Conservation (phyloP, 2,113 vertebrate species). For the Notarius lentiginosus region DNA sequence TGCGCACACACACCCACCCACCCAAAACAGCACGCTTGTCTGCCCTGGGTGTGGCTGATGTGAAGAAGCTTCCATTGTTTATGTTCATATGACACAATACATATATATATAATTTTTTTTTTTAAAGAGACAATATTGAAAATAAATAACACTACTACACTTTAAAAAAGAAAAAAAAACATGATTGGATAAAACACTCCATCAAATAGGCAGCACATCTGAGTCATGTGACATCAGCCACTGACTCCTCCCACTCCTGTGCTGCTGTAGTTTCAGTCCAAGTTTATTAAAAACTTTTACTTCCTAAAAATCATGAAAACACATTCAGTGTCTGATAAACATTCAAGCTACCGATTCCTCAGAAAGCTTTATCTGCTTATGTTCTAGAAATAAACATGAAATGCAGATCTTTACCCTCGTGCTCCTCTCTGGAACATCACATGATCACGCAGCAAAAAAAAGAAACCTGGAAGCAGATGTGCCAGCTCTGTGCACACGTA, state of each 20-base stretch:
- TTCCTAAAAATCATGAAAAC: neutral
- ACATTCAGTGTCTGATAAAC: neutral
- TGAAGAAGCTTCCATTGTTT: neutral
- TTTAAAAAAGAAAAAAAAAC: neutral
- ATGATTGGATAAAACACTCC: neutral
- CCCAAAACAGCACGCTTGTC: too few species aligned
- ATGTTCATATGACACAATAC: too few species aligned
- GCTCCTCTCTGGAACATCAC: neutral
- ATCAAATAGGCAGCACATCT: neutral
- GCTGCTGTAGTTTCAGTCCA: neutral
- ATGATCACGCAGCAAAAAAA: neutral
- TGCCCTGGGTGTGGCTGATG: neutral
- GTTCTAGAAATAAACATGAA: neutral
- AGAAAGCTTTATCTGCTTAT: neutral
- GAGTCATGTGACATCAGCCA: neutral
- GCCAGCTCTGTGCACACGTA: too few species aligned
- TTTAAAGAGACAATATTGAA: neutral
- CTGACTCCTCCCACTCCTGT: conserved; percentile 6
- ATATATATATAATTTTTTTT: too few species aligned
- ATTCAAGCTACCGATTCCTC: neutral
- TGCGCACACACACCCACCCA: neutral
- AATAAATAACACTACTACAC: too few species aligned
- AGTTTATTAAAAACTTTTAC: neutral
- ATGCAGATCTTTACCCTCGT: neutral
- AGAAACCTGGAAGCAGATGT: neutral